Evolutionary conservation across 2,888 invertebrate genomes (phyloP).

Genomic region (Cerastis rubricosa): DNA sequence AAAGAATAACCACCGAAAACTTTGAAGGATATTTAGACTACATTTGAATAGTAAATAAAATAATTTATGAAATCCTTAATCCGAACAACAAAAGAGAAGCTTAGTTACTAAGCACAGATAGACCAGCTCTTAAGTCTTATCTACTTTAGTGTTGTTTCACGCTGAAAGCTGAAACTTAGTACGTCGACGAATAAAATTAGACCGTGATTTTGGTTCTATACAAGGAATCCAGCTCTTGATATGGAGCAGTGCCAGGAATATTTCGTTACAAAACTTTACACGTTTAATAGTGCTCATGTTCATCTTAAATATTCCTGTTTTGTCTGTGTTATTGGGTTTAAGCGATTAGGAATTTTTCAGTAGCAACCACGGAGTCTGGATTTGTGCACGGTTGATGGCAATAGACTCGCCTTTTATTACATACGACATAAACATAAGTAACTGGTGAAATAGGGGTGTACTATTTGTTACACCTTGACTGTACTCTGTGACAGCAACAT

Average conservation of each 20-base stretch:
- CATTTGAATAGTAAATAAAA: background rate
- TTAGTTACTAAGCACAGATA: constrained; percentile 18
- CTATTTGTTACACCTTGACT: background rate
- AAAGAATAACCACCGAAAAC: background rate
- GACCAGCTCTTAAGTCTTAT: constrained; percentile 30
- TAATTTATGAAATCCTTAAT: constrained; percentile 18
- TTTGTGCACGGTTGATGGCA: background rate
- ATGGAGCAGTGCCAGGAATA: background rate
- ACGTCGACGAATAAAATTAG: constrained; percentile 7
- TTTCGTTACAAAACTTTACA: background rate
- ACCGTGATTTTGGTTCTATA: background rate
- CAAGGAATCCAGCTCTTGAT: too few species aligned
- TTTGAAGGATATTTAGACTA: background rate
- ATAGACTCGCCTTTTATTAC: background rate
- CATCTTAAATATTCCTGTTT: background rate
- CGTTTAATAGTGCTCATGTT: background rate
- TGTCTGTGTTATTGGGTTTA: background rate
- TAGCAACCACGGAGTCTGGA: background rate
- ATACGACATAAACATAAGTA: background rate
- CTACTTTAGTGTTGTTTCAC: constrained; percentile 21
- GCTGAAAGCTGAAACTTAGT: constrained; percentile 8
- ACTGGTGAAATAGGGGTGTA: background rate
- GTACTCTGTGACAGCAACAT: too few species aligned
- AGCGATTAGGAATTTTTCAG: background rate
- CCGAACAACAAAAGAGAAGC: constrained; percentile 14